Conservation (phyloP, 2,113 vertebrate species). For the Bostrychus sinensis region DNA sequence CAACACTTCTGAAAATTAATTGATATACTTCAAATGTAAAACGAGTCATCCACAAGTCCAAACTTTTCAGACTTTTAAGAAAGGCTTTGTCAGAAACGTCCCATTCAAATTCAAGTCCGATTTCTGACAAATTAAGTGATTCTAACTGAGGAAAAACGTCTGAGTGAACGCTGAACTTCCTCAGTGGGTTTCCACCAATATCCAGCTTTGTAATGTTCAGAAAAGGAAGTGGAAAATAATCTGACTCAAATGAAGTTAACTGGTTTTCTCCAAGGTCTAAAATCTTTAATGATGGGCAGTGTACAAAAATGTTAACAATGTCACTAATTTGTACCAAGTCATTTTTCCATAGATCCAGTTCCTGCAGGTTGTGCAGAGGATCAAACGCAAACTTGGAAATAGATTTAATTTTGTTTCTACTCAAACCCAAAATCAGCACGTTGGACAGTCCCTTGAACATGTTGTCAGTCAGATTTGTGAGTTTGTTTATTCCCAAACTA, state of each 20-base stretch:
- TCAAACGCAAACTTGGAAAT: not conserved
- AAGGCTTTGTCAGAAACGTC: conserved; percentile 48
- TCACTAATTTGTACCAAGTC: not conserved
- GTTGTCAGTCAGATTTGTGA: conserved; percentile 18
- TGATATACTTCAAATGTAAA: not conserved
- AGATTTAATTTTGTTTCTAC: not conserved
- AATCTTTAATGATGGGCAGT: not conserved
- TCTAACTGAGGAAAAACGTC: conserved; percentile 51
- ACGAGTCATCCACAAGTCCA: not conserved
- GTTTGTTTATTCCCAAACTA: accelerated
- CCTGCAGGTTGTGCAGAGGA: conserved; percentile 13
- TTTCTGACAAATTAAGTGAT: conserved; percentile 33
- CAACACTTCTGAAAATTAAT: conserved; percentile 44
- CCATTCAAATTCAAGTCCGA: conserved; percentile 31
- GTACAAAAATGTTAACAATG: not conserved
- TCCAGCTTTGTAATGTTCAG: conserved; percentile 3
- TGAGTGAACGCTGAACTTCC: conserved; percentile 48
- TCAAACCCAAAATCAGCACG: not conserved
- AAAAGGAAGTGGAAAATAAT: not conserved
- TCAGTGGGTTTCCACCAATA: conserved; percentile 13
- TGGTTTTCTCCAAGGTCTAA: no score
- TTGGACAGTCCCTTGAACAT: conserved; percentile 45
- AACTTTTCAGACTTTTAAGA: conserved; percentile 49
- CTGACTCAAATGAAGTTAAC: not conserved
- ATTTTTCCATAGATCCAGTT: not conserved